Conservation (phyloP, 1,140 invertebrate species). For the Bombyx mandarina region DNA sequence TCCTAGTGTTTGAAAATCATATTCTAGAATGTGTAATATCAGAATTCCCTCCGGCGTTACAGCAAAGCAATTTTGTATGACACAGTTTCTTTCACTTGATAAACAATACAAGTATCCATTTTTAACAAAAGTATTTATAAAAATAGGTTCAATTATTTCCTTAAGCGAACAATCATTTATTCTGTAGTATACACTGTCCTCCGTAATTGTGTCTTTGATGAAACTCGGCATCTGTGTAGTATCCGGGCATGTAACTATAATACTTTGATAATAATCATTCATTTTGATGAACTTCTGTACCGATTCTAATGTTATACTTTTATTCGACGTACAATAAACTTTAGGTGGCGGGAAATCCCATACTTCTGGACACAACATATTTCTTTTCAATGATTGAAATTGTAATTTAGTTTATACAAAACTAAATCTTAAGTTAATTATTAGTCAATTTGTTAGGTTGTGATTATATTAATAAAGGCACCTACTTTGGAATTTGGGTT, state of each 20-base stretch:
- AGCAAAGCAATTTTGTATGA: slow-evolving; percentile 43
- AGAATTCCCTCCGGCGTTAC: slow-evolving; percentile 50
- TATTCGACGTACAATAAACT: slow-evolving; percentile 25
- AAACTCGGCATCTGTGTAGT: slow-evolving; percentile 31
- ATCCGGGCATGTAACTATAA: slow-evolving; percentile 52
- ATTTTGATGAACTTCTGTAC: slow-evolving; percentile 23
- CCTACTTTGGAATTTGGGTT: no score
- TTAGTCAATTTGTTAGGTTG: no score
- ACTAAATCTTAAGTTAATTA: no score
- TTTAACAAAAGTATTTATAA: slow-evolving; percentile 52
- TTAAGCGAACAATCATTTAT: slow-evolving; percentile 33
- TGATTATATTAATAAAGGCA: no score
- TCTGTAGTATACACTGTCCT: slow-evolving; percentile 52
- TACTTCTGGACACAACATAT: slow-evolving; percentile 56
- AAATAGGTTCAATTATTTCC: slow-evolving; percentile 37
- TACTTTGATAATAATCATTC: slow-evolving; percentile 50
- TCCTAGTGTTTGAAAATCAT: slow-evolving; percentile 46
- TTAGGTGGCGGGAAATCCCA: slow-evolving; percentile 48
- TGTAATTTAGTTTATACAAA: no score
- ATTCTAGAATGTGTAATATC: slow-evolving; percentile 39
- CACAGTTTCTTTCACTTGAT: slow-evolving; percentile 37
- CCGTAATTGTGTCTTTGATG: slow-evolving; percentile 35
- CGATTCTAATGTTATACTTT: slow-evolving; percentile 21
- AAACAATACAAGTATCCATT: slow-evolving; percentile 44
- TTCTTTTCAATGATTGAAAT: not conserved